Percentiles rank a stretch among this genome's conserved stretches.
These are phyloP conservation scores for Ciconia maguari DNA, from an alignment of 2,113 vertebrate genomes.

Conservation along the genomic window DNA sequence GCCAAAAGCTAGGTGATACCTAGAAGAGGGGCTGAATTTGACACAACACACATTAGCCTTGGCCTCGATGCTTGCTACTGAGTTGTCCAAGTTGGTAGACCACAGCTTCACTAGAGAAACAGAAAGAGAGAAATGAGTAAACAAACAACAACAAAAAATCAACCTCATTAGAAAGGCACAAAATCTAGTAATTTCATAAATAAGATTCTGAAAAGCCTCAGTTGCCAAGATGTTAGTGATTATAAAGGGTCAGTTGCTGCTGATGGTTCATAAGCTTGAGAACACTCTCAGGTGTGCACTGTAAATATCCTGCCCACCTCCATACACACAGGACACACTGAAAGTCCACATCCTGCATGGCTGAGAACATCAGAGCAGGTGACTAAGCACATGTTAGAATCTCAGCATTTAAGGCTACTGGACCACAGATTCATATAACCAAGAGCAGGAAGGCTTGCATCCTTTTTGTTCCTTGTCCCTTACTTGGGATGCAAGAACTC, in stretches of 20 bases:
- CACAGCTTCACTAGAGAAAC: constrained; percentile 90
- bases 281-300: not conserved
- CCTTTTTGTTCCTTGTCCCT: not conserved
- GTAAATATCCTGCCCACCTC: not conserved
- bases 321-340: not conserved
- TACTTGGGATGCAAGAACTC: not conserved
- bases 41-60: constrained; percentile 99
- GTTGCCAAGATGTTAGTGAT: not conserved
- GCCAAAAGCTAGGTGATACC: constrained; percentile 97
- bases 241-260: not conserved
- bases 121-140: constrained; percentile 6
- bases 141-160: not conserved
- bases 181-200: not conserved
- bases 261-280: not conserved
- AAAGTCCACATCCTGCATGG: not conserved
- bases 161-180: not conserved
- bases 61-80: constrained; percentile 96
- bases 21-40: constrained; percentile 96
- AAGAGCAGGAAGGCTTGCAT: not conserved
- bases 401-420: not conserved
- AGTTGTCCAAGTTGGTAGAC: constrained; percentile 99
- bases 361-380: not conserved
- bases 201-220: not conserved
- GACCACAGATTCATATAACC: not conserved
- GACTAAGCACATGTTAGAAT: not conserved